Base-by-base conservation (phyloP, 2,888 invertebrate species). In the Aethes cnicana region DNA sequence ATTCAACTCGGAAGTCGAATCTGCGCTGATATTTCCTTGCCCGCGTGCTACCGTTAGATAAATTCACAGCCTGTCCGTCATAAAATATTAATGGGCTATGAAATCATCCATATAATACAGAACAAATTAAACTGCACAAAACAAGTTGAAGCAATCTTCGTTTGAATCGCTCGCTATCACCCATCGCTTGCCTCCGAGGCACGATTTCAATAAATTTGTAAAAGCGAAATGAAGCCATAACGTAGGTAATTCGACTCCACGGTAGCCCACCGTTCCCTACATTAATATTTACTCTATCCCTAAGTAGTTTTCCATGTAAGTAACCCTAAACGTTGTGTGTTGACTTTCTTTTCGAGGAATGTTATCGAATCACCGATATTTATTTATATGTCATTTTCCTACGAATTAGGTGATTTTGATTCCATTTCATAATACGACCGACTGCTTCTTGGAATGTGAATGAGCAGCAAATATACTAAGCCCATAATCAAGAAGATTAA, bases 131-230 rank as follows among this genome's bases (percentile, higher is more conserved):
- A n/a, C n/a, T n/a, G n/a, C 23, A 14, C n/a, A 12, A 12, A 14
- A 37, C 7, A 21, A 8, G n/a, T 1, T 14, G 16, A 17, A 9
- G 33, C 4, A 23, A 37, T 8, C n/a, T n/a, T n/a, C n/a, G n/a
- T n/a, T n/a, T 30, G 8, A 42, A 33, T 5, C 11, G 17, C 39
- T 41, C 65, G 66, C 73, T 61, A 26, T 41, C 55, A 67, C 72
- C 64, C 66, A 57, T 68, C 56, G 67, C 68, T 81, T 77, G 62
- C 67, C 69, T 66, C 64, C 64, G 57, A 61, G 47, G 77, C 84
- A 85, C 85, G 84, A 83, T 74, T 81, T 82, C 82, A 79, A 85
- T 87, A 85, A 83, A 82, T 83, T 84, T 80, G 82, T 83, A 73
- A 67, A 75, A 77, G 72, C 72, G 59, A 79, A 84, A 86, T 84